These are phyloP conservation scores for Cydia amplana DNA, from an alignment of 1,140 invertebrate species.

Conservation along the genomic window DNA sequence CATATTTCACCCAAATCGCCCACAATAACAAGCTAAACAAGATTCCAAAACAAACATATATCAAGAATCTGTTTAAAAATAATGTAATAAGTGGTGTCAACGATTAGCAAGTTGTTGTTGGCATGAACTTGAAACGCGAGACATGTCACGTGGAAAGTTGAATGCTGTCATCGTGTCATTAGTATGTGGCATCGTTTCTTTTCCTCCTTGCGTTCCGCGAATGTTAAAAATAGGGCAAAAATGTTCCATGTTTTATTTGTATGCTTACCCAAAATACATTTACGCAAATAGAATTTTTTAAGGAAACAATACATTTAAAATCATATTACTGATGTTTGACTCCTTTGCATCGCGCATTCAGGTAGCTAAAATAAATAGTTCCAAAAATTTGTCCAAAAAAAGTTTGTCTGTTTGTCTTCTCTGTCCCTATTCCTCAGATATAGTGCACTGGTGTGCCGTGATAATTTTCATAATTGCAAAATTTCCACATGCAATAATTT, in stretches of 20 bases:
- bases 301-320: too few species aligned
- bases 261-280: neutral
- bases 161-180: conserved; percentile 20
- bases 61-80: conserved; percentile 1
- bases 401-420: too few species aligned
- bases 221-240: conserved; percentile 7
- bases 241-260: neutral
- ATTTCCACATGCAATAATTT: too few species aligned
- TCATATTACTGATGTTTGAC: too few species aligned
- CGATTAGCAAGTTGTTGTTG: conserved; percentile 22
- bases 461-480: too few species aligned
- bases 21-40: neutral
- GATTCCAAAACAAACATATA: conserved; percentile 18
- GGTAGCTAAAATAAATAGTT: too few species aligned
- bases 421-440: too few species aligned
- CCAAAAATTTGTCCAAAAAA: too few species aligned
- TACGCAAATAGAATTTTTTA: neutral
- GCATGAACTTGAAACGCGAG: neutral
- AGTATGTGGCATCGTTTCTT: conserved; percentile 17
- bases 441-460: too few species aligned
- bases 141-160: conserved; percentile 2
- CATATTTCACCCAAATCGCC: too few species aligned
- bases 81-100: conserved; percentile 22
- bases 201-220: neutral
- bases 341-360: too few species aligned